phyloP scores from a whole-genome alignment of 2,797 vertebrate genomes.

The Helostoma temminkii region DNA sequence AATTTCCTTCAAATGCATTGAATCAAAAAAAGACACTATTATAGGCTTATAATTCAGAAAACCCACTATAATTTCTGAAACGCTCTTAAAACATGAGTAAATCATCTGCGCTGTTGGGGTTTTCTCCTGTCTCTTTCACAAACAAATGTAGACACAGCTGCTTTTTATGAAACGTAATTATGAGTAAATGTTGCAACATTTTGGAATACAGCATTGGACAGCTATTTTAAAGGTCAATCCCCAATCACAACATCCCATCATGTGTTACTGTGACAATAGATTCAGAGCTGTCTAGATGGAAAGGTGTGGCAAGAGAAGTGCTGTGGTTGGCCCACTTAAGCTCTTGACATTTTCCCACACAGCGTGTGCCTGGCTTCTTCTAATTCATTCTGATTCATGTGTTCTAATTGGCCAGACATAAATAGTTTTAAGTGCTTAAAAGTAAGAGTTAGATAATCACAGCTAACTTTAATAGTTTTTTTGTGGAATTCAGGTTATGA shows the following conservation, averaged over 20 bases:
- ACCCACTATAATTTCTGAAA: neutral
- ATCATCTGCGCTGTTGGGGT: neutral
- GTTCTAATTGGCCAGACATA: conserved; percentile 61
- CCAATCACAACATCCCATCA: conserved; percentile 11
- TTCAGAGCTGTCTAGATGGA: conserved; percentile 35
- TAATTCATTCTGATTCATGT: conserved; percentile 38
- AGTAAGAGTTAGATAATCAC: conserved; percentile 36
- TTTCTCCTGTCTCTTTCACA: neutral
- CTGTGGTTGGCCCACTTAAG: conserved; percentile 36
- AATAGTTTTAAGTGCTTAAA: conserved; percentile 37
- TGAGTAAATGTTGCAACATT: neutral
- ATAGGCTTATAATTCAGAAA: neutral
- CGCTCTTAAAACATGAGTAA: neutral
- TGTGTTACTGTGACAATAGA: conserved; percentile 21
- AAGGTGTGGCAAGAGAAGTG: conserved; percentile 38
- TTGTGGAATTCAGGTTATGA: conserved; percentile 8
- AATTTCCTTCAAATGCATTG: neutral
- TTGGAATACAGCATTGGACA: neutral
- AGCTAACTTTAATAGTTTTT: neutral
- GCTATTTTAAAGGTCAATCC: too few species aligned
- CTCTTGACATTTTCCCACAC: conserved; percentile 61
- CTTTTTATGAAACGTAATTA: conserved; percentile 1
- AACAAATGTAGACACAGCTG: conserved; percentile 1
- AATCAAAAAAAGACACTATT: neutral
- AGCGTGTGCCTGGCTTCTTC: conserved; percentile 14